Evolutionary conservation across 2,113 vertebrate genomes (phyloP).

Genomic region (Corydoras maculifer): DNA sequence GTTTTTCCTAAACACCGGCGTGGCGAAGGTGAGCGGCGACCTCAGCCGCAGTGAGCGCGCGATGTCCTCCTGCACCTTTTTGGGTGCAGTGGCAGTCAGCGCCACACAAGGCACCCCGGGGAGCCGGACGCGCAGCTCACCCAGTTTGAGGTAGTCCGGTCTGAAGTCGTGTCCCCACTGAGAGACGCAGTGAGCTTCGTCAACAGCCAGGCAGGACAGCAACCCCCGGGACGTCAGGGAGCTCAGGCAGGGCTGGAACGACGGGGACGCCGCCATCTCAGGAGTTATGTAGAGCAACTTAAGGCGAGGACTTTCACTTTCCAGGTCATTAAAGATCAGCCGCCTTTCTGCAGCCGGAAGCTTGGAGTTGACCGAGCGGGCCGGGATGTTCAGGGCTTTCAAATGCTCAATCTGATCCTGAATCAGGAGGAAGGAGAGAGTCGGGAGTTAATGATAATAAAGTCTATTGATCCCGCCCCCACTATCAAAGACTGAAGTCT

Average conservation of each 20-base stretch:
- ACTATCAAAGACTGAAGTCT: too few relatives aligned
- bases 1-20: slow-evolving; percentile 87
- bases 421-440: background rate
- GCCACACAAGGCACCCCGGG: slow-evolving; percentile 75
- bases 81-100: slow-evolving; percentile 87
- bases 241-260: slow-evolving; percentile 80
- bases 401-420: slow-evolving; percentile 92
- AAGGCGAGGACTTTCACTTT: slow-evolving; percentile 72
- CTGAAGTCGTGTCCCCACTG: slow-evolving; percentile 98
- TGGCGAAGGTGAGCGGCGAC: slow-evolving; percentile 72
- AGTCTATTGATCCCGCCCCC: too few relatives aligned
- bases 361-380: slow-evolving; percentile 88
- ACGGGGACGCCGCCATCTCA: slow-evolving; percentile 85
- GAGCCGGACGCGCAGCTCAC: slow-evolving; percentile 69
- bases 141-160: slow-evolving; percentile 89
- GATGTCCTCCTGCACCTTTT: slow-evolving; percentile 83
- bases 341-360: slow-evolving; percentile 72
- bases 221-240: slow-evolving; percentile 74
- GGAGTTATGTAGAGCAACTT: slow-evolving; percentile 93
- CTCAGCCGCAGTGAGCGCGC: slow-evolving; percentile 65
- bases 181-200: slow-evolving; percentile 95
- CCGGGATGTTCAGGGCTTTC: slow-evolving; percentile 75
- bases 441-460: too few relatives aligned
- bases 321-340: slow-evolving; percentile 75
- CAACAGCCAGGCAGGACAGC: slow-evolving; percentile 83